Conservation (phyloP, 2,888 invertebrate genomes). For the Embidobia sp. region DNA sequence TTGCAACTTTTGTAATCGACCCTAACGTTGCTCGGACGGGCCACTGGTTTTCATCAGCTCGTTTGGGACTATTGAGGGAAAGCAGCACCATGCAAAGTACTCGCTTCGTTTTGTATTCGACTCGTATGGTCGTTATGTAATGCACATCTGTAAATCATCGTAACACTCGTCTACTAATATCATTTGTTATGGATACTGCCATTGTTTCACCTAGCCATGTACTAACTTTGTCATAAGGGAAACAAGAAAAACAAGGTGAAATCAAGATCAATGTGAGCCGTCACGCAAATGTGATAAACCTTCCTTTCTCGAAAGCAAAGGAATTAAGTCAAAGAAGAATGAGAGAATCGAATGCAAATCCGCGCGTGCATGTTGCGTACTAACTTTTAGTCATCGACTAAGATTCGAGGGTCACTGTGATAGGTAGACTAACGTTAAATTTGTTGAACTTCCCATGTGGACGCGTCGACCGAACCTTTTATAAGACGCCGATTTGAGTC, state of each 20-base stretch:
- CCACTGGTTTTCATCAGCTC: constrained; percentile 7
- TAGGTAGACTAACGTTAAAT: constrained; percentile 71
- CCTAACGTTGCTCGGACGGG: constrained; percentile 8
- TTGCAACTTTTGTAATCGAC: neutral
- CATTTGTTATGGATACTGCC: constrained; percentile 77
- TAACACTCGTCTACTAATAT: constrained; percentile 74
- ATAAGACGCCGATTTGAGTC: constrained; percentile 9
- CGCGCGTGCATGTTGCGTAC: constrained; percentile 33
- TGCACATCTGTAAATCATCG: constrained; percentile 71
- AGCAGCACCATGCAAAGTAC: too few relatives aligned
- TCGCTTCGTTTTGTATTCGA: constrained; percentile 7
- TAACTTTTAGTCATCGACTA: constrained; percentile 61
- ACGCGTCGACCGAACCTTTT: constrained; percentile 1
- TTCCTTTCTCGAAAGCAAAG: constrained; percentile 42
- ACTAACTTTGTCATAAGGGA: constrained; percentile 44
- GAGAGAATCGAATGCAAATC: neutral
- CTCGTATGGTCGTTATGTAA: constrained; percentile 57
- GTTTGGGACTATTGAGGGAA: too few relatives aligned
- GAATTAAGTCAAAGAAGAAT: constrained; percentile 7
- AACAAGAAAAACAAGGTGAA: constrained; percentile 10
- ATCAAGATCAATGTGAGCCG: constrained; percentile 36
- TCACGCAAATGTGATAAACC: constrained; percentile 67
- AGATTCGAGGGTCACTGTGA: constrained; percentile 75
- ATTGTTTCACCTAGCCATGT: constrained; percentile 68
- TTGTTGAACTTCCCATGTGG: constrained; percentile 65